Evolutionary conservation across 2,888 invertebrate species (phyloP), one percentile per base, ranked within the genome.

Genomic region (Drepana falcataria): DNA sequence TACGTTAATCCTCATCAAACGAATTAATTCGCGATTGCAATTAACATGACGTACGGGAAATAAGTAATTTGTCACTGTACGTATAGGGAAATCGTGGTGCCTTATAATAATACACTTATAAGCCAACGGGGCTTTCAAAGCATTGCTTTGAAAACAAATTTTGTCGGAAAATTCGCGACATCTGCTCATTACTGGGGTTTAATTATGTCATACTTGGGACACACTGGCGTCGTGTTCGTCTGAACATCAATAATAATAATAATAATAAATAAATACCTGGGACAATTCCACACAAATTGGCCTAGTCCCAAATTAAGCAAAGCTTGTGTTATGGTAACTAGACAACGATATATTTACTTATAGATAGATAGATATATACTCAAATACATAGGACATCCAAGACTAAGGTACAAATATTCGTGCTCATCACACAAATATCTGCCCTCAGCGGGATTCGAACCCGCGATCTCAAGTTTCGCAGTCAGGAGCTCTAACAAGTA

Each of bases 111-210:
- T 37, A 4, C 4, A 37, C 37, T 2, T 44, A 44, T 44, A 44
- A 44, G 44, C 9, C 44, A 9, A 37, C 58, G 44, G 3, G 9
- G 44, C 44, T 44, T 44, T 44, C 7, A 44, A 44, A 35, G 61
- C 54, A 59, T 56, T 61, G 64, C 60, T 66, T 64, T 54, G 55
- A 57, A 62, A 68, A 67, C 64, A 67, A 68, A 67, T 66, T 68
- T 60, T 52, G 60, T 69, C 57, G 56, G 62, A 61, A 66, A 64
- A 66, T 52, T 40, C 51, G 51, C 51, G 41, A 51, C 51, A 51
- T 51, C 51, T 40, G 51, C 51, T 51, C 51, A 51, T 51, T 51
- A 51, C 51, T 3, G 51, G 33, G 41, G 51, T 51, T 51, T 51
- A 51, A 51, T 51, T 51, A 51, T 51, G 51, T 51, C 51, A 51